Evolutionary conservation across 2,888 invertebrate species (phyloP).

Genomic region (Idaea straminata): DNA sequence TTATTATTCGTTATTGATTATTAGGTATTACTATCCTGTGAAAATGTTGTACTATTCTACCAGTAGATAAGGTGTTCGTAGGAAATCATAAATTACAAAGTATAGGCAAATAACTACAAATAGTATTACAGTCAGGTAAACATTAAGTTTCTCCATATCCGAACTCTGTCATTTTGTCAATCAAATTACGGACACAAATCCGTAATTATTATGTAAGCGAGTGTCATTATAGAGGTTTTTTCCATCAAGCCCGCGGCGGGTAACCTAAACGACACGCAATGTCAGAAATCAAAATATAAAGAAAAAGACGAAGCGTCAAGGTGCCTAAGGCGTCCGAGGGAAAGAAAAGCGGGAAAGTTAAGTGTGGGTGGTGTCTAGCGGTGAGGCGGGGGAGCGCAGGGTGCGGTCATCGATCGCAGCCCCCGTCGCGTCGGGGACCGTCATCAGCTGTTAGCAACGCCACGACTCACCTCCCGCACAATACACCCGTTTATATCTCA

Average conservation of each 20-base stretch:
- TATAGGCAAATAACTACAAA: background rate
- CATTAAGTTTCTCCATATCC: background rate
- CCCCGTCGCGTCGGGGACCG: conserved; percentile 52
- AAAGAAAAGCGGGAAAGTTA: conserved; percentile 74
- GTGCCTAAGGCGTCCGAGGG: conserved; percentile 43
- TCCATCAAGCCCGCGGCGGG: conserved; percentile 47
- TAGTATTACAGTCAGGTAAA: background rate
- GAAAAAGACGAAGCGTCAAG: conserved; percentile 34
- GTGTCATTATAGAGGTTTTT: conserved; percentile 32
- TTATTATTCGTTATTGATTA: background rate
- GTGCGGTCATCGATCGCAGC: conserved; percentile 70
- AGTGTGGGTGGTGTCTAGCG: conserved; percentile 56
- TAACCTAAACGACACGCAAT: conserved; percentile 24
- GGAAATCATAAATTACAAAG: background rate
- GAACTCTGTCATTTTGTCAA: background rate
- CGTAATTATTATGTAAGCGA: conserved; percentile 21
- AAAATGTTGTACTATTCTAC: background rate
- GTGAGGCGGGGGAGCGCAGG: conserved; percentile 56
- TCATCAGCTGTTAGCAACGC: conserved; percentile 69
- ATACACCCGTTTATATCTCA: conserved; percentile 22
- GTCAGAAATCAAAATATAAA: conserved; percentile 44
- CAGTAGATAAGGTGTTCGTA: background rate
- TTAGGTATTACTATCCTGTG: background rate
- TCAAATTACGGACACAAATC: conserved; percentile 21
- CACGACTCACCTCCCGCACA: conserved; percentile 38